These are phyloP conservation scores for Sturmia bella DNA, from an alignment of 2,888 invertebrate species.

Conservation along the genomic window DNA sequence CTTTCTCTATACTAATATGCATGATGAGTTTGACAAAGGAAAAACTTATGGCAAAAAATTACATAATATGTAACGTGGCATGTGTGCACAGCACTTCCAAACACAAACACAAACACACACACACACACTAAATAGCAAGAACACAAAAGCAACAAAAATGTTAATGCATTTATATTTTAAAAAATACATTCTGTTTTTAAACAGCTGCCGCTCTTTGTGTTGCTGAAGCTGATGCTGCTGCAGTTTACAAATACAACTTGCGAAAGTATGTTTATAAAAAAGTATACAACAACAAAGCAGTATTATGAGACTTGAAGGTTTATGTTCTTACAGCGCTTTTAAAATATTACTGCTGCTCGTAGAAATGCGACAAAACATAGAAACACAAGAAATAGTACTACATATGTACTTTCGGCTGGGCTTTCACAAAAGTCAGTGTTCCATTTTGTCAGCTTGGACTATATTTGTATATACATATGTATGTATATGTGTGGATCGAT, in stretches of 20 bases:
- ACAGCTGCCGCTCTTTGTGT: conserved; percentile 33
- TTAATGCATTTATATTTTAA: conserved; percentile 78
- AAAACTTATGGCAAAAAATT: conserved; percentile 16
- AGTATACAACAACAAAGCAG: background rate
- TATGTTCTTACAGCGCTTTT: background rate
- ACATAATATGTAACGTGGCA: conserved; percentile 13
- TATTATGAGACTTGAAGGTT: background rate
- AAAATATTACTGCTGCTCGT: no score
- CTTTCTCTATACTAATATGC: conserved; percentile 35
- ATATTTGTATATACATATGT: no score
- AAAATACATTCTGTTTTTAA: conserved; percentile 72
- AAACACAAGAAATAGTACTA: no score
- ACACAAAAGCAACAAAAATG: conserved; percentile 71
- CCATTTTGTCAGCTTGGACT: no score
- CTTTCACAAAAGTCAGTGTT: no score
- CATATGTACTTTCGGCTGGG: no score
- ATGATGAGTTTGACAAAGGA: background rate
- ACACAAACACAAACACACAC: background rate
- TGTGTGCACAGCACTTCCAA: background rate
- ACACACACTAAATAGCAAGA: background rate
- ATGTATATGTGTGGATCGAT: no score
- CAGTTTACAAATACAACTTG: conserved; percentile 31
- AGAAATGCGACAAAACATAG: no score
- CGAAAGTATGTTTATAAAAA: conserved; percentile 10
- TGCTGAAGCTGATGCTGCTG: conserved; percentile 33